phyloP scores from a whole-genome alignment of 2,888 invertebrate genomes.

The Oscheius sp. region DNA sequence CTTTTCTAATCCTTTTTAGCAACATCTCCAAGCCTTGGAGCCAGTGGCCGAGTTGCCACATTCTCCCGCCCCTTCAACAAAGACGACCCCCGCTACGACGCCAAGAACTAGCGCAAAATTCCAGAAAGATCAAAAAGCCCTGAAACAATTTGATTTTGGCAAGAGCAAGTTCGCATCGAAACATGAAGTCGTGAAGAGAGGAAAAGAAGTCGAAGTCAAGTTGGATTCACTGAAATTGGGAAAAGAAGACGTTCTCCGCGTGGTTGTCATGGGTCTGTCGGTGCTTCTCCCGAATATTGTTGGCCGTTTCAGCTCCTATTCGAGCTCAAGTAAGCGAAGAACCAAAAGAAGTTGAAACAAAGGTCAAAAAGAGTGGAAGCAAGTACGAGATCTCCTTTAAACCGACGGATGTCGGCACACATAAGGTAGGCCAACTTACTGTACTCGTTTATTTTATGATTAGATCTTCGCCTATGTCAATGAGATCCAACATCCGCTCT shows the following conservation, averaged over 20 bases:
- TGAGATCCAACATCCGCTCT: conserved; percentile 67
- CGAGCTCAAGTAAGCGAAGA: conserved; percentile 40
- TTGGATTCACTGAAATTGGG: conserved; percentile 68
- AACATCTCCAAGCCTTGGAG: conserved; percentile 42
- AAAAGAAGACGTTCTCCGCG: conserved; percentile 68
- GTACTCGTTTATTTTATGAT: background rate
- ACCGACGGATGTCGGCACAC: conserved; percentile 85
- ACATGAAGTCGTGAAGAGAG: conserved; percentile 67
- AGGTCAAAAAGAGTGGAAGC: conserved; percentile 70
- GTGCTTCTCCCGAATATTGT: background rate
- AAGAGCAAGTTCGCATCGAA: conserved; percentile 70
- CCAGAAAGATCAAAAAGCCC: conserved; percentile 48
- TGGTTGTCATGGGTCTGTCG: conserved; percentile 63
- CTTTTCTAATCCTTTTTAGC: conserved; percentile 10
- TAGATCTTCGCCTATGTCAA: conserved; percentile 66
- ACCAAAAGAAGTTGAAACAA: conserved; percentile 52
- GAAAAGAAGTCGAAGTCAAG: conserved; percentile 66
- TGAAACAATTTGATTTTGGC: conserved; percentile 64
- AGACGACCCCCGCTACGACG: conserved; percentile 68
- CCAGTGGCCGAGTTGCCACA: conserved; percentile 56
- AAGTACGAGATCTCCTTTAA: conserved; percentile 79
- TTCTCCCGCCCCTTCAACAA: conserved; percentile 57
- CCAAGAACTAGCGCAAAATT: conserved; percentile 66
- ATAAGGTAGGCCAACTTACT: conserved; percentile 48
- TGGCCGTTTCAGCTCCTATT: conserved; percentile 48